Base-by-base conservation (phyloP, 1,140 invertebrate genomes). In the Drosophila guanche region DNA sequence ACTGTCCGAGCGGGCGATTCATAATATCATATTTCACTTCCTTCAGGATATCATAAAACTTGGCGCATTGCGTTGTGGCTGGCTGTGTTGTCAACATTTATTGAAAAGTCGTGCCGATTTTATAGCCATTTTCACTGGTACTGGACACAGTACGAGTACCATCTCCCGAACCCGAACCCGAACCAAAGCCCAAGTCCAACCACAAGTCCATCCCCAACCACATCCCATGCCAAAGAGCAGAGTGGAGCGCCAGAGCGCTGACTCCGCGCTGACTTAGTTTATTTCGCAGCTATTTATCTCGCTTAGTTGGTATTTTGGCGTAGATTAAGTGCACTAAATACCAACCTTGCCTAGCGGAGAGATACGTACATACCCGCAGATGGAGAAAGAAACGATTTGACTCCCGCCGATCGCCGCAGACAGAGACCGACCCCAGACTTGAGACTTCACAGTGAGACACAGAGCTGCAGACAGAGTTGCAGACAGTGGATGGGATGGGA, bases 1-100 rank as follows among this genome's bases (percentile, higher is more conserved):
- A 84, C 78, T 85, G 81, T 85, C 72, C 80, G 67, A 83, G 59
- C 70, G 70, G 70, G 75, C 83, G 83, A 88, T 86, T 88, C 81
- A 86, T 86, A 86, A 86, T 86, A 86, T 90, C 88, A 90, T 88
- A 90, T 90, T 90, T 90, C 88, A 90, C 88, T 90, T 90, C 88
- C 88, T 90, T 84, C 83, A 90, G 88, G 88, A 90, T 88, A 90
- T 90, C 88, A 90, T 89, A 89, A 89, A 88, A 90, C 86, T 90
- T 73, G 61, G 67, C 67, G 70, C 75, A 69, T 84, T 78, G 63
- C 76, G 71, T 79, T 67, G 63, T 77, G 71, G 80, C 69, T 81
- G 65, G 79, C 76, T 78, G 62, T 79, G 88, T 88, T 90, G 88
- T 90, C 88, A 90, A 90, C 88, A 90, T 90, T 90, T 90, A 90